These are phyloP conservation scores for Craseonycteris thonglongyai DNA, from an alignment of 2,113 vertebrate genomes.

Conservation along the genomic window DNA sequence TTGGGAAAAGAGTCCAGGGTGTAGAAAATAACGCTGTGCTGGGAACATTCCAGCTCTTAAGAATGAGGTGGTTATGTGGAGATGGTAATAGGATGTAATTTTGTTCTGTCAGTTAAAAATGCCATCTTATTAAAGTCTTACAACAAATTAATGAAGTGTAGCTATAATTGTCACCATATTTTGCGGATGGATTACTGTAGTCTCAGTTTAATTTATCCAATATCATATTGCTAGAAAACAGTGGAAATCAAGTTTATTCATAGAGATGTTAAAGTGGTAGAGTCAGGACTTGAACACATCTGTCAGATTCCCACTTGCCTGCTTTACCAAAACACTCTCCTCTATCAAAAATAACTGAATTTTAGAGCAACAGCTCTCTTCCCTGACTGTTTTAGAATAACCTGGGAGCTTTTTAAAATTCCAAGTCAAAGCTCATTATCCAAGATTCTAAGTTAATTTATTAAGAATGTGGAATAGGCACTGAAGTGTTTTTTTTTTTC, in stretches of 20 bases:
- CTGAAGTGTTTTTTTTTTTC: no score
- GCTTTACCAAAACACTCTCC: neutral
- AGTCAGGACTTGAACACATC: neutral
- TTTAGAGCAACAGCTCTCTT: neutral
- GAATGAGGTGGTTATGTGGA: neutral
- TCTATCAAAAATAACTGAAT: neutral
- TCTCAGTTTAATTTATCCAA: slow-evolving; percentile 1
- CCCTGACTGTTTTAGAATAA: neutral
- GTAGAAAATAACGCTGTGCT: neutral
- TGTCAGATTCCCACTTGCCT: neutral
- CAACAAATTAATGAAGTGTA: neutral
- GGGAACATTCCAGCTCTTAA: neutral
- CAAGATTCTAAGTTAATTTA: slow-evolving; percentile 24
- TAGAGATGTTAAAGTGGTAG: neutral
- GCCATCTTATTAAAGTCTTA: slow-evolving; percentile 6
- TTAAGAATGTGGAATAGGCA: neutral
- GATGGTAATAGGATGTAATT: neutral
- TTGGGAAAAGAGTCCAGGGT: neutral
- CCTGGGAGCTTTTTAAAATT: neutral
- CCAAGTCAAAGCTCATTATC: neutral
- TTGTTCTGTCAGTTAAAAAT: slow-evolving; percentile 14
- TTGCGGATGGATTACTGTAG: neutral
- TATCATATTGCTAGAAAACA: neutral
- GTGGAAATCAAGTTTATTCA: no score
- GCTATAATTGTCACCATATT: neutral